Evolutionary conservation across 1,140 invertebrate species (phyloP).

Genomic region (Drosophila asahinai): DNA sequence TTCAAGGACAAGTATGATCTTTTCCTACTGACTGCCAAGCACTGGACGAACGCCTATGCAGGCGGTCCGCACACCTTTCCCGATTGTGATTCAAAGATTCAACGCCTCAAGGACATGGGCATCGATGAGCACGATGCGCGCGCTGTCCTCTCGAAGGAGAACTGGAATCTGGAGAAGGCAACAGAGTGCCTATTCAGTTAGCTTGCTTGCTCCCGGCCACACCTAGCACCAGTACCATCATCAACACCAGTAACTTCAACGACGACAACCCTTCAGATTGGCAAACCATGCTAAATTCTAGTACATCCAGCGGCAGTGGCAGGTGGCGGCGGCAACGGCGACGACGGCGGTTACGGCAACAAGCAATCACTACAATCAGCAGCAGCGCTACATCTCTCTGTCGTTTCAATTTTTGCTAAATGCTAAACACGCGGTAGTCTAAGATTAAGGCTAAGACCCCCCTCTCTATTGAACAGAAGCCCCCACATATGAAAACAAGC

Average conservation of each 20-base stretch:
- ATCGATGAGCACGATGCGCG: constrained; percentile 93
- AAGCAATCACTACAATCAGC: constrained; percentile 30
- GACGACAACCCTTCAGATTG: constrained; percentile 10
- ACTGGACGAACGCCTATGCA: constrained; percentile 98
- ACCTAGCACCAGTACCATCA: constrained; percentile 21
- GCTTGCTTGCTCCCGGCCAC: constrained; percentile 64
- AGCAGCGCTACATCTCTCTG: not conserved
- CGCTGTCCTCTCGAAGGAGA: constrained; percentile 94
- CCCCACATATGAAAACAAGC: not conserved
- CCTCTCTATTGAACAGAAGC: not conserved
- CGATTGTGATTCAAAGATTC: constrained; percentile 93
- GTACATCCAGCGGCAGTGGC: constrained; percentile 6
- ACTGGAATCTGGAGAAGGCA: constrained; percentile 95
- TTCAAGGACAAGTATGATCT: constrained; percentile 95
- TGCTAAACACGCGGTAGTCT: constrained; percentile 17
- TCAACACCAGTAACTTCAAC: constrained; percentile 19
- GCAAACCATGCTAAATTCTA: constrained; percentile 34
- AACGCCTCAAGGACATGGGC: constrained; percentile 94
- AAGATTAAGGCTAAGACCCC: constrained; percentile 17
- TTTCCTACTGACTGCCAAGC: constrained; percentile 95
- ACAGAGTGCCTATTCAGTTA: constrained; percentile 96
- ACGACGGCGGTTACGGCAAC: not conserved
- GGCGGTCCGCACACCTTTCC: constrained; percentile 91
- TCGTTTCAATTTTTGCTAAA: constrained; percentile 15
- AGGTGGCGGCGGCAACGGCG: not conserved